phyloP scores from a whole-genome alignment of 2,113 vertebrate genomes.

The Aegithalos caudatus region DNA sequence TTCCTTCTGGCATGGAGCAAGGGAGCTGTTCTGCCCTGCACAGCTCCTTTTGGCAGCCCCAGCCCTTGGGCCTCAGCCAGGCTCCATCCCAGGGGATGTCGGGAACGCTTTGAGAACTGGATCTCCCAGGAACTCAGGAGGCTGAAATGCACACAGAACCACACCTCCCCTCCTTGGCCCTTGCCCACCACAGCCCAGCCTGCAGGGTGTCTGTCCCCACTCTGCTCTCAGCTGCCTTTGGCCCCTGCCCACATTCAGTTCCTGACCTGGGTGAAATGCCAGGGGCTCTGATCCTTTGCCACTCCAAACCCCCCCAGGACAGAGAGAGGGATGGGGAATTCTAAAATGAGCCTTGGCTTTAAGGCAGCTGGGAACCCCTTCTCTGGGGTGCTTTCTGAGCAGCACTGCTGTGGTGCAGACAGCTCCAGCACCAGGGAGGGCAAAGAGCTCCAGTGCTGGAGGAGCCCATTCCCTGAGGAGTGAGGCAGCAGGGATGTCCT shows the following conservation, averaged over 20 bases:
- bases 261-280: neutral
- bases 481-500: neutral
- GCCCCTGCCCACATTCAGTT: neutral
- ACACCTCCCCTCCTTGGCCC: neutral
- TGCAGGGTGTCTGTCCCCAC: neutral
- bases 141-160: neutral
- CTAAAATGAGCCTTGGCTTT: neutral
- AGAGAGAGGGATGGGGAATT: neutral
- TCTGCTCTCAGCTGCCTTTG: neutral
- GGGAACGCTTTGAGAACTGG: conserved; percentile 45
- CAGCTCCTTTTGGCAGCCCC: neutral
- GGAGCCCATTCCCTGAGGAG: neutral
- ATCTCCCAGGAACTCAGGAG: conserved; percentile 41
- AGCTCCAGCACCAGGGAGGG: neutral
- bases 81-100: neutral
- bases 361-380: neutral
- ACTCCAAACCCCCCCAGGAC: neutral
- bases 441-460: neutral
- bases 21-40: neutral
- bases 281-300: neutral
- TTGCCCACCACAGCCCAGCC: neutral
- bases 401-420: neutral
- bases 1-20: neutral
- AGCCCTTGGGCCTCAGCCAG: conserved; percentile 19
- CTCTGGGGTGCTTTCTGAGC: neutral